Percentiles rank a stretch among this genome's conserved stretches.
These are phyloP conservation scores for Hermatobates lingyangjiaoensis DNA, from an alignment of 1,140 invertebrate genomes.

Conservation along the genomic window DNA sequence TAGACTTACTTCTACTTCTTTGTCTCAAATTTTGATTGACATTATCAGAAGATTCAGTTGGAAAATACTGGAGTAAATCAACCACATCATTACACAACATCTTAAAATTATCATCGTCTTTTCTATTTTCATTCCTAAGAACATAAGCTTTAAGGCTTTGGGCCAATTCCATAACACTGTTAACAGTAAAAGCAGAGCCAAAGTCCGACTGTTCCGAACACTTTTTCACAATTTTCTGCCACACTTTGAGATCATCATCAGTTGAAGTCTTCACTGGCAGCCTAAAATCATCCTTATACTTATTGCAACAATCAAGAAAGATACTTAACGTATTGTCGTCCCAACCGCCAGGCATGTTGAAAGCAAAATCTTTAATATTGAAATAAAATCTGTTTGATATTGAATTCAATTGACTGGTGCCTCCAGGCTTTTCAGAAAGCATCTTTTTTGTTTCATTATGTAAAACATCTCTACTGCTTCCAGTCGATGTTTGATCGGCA, in stretches of 20 bases:
- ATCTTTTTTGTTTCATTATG: not conserved
- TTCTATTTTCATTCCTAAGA: not conserved
- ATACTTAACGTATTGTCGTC: not conserved
- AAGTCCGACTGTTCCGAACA: not conserved
- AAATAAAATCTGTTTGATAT: not conserved
- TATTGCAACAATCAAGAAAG: slow-evolving; percentile 1
- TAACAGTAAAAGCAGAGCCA: slow-evolving; percentile 1
- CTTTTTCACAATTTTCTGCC: slow-evolving; percentile 5
- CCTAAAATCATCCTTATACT: slow-evolving; percentile 1
- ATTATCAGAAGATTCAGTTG: not conserved
- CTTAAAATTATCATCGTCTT: slow-evolving; percentile 5
- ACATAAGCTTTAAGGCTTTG: slow-evolving; percentile 2
- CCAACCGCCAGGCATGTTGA: slow-evolving; percentile 3
- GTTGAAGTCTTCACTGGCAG: too few species aligned
- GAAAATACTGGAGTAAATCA: slow-evolving; percentile 5
- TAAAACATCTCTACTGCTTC: not conserved
- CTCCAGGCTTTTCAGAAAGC: not conserved
- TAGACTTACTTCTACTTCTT: not conserved
- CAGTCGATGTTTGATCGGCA: slow-evolving; percentile 4
- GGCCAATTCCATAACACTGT: slow-evolving; percentile 3
- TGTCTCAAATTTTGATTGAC: not conserved
- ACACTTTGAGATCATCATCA: slow-evolving; percentile 3
- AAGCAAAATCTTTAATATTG: slow-evolving; percentile 5
- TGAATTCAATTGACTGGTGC: not conserved
- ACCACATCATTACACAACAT: slow-evolving; percentile 1